Evolutionary conservation across 2,888 invertebrate genomes (phyloP).

Genomic region (Andrena haemorrhoa): DNA sequence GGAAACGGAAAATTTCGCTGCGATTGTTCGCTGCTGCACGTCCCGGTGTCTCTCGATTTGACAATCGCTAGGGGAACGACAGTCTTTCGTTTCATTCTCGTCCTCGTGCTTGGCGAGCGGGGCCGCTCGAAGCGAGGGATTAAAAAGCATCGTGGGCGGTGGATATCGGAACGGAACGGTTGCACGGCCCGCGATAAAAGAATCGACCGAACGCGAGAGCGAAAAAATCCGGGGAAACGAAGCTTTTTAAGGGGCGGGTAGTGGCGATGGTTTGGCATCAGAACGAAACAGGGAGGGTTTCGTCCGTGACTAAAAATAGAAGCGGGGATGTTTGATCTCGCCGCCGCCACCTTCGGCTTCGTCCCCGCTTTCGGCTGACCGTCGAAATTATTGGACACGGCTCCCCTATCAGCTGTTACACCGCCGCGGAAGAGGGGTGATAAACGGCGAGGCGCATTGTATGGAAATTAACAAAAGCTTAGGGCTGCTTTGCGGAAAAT

Average conservation of each 20-base stretch:
- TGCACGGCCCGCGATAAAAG: conserved; percentile 20
- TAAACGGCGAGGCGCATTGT: conserved; percentile 3
- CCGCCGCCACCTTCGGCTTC: background rate
- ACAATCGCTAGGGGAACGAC: background rate
- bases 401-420: background rate
- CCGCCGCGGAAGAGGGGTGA: background rate
- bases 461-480: conserved; percentile 50
- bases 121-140: conserved; percentile 4
- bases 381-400: background rate
- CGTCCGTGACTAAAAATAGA: background rate
- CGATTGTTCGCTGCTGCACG: background rate
- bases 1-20: conserved; percentile 1
- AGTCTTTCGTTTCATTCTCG: conserved; percentile 35
- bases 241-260: background rate
- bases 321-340: background rate
- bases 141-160: conserved; percentile 19
- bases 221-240: background rate
- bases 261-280: background rate
- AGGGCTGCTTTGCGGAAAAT: conserved; percentile 51
- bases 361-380: background rate
- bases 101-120: background rate
- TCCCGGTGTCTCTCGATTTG: conserved; percentile 9
- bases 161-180: conserved; percentile 27
- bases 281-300: background rate
- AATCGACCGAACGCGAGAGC: background rate